Evolutionary conservation across 2,888 invertebrate genomes (phyloP).

Genomic region (Caenorhabditis macrosperma): DNA sequence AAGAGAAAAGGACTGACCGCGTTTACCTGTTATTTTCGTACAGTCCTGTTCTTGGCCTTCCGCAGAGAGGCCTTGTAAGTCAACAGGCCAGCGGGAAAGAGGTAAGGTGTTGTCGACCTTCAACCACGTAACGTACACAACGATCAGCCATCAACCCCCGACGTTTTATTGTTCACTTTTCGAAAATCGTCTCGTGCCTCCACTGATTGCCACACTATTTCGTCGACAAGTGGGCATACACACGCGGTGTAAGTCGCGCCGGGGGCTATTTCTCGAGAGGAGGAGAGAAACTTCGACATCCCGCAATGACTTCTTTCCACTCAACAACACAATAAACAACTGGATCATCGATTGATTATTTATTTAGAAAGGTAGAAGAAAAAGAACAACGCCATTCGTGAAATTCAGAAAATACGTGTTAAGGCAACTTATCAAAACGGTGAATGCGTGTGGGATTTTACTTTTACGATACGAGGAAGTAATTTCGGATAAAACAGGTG

Average conservation of each 20-base stretch:
- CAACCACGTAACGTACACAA: constrained; percentile 55
- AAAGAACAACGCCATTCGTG: constrained; percentile 36
- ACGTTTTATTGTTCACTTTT: constrained; percentile 56
- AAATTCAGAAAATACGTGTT: constrained; percentile 4
- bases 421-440: constrained; percentile 49
- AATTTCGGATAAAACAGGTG: neutral
- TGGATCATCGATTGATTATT: constrained; percentile 47
- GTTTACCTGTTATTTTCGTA: constrained; percentile 13
- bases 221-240: constrained; percentile 50
- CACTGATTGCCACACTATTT: constrained; percentile 47
- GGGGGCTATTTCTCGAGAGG: constrained; percentile 29
- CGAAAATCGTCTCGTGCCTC: constrained; percentile 45
- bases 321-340: constrained; percentile 44
- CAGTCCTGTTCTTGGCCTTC: constrained; percentile 11
- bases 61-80: constrained; percentile 41
- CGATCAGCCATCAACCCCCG: constrained; percentile 47
- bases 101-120: constrained; percentile 47
- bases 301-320: constrained; percentile 24
- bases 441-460: constrained; percentile 40
- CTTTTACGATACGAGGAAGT: neutral
- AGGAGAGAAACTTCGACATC: constrained; percentile 38
- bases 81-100: constrained; percentile 30
- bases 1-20: neutral
- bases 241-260: constrained; percentile 44
- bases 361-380: neutral